These are phyloP conservation scores for Podotricha telesiphe DNA, from an alignment of 2,888 invertebrate genomes.

Conservation along the genomic window DNA sequence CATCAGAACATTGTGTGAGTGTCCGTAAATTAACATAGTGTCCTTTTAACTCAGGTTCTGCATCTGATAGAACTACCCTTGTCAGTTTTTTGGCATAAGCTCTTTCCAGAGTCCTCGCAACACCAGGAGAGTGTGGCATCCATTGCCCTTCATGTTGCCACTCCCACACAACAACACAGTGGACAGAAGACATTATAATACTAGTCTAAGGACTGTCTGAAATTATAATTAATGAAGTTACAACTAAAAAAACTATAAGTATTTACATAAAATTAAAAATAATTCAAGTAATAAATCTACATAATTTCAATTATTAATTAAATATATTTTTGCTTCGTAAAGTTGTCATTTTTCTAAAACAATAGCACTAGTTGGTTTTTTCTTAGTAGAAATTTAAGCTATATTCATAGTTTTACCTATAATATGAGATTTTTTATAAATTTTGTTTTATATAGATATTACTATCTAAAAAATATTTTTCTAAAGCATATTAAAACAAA, in stretches of 20 bases:
- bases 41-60: constrained; percentile 90
- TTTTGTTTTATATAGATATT: too few species aligned
- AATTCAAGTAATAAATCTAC: too few species aligned
- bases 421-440: too few species aligned
- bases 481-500: neutral
- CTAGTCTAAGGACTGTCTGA: constrained; percentile 36
- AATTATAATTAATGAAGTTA: too few species aligned
- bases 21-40: constrained; percentile 91
- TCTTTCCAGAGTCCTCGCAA: constrained; percentile 92
- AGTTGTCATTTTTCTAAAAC: too few species aligned
- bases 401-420: too few species aligned
- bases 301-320: too few species aligned
- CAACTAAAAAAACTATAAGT: too few species aligned
- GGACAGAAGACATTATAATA: constrained; percentile 82
- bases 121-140: constrained; percentile 93
- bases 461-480: too few species aligned
- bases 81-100: constrained; percentile 93
- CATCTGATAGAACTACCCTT: constrained; percentile 92
- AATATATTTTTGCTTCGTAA: too few species aligned
- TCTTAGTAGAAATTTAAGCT: too few species aligned
- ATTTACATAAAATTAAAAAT: neutral
- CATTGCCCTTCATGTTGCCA: constrained; percentile 89
- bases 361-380: too few species aligned
- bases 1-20: constrained; percentile 88
- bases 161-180: constrained; percentile 92